Percentiles rank a stretch among this genome's conserved stretches.
These are phyloP conservation scores for Diachrysia chrysitis DNA, from an alignment of 2,888 invertebrate species.

Conservation along the genomic window DNA sequence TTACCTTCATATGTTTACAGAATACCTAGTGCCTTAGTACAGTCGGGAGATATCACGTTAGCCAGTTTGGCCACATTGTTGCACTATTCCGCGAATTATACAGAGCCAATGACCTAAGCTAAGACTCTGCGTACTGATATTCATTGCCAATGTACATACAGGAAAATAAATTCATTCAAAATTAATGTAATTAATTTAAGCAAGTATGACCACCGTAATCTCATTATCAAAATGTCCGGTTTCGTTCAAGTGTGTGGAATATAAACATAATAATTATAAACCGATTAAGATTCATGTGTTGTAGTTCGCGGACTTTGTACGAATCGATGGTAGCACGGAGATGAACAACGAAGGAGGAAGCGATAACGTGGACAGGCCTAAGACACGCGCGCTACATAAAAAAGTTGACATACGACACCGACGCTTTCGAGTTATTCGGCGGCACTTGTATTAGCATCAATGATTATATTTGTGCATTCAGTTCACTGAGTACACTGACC, in stretches of 20 bases:
- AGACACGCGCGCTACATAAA: constrained; percentile 61
- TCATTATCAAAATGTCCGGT: constrained; percentile 58
- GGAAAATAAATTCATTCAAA: constrained; percentile 66
- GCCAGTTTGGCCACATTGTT: constrained; percentile 52
- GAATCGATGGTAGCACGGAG: constrained; percentile 40
- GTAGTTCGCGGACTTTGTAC: constrained; percentile 57
- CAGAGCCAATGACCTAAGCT: constrained; percentile 66
- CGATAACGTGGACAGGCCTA: constrained; percentile 29
- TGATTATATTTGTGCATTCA: constrained; percentile 40
- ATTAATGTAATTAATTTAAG: constrained; percentile 63
- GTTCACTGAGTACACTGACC: constrained; percentile 10
- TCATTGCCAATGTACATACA: constrained; percentile 66
- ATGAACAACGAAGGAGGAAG: constrained; percentile 69
- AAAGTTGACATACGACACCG: constrained; percentile 44
- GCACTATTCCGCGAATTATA: constrained; percentile 65
- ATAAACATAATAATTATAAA: constrained; percentile 57
- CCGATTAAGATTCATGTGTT: constrained; percentile 62
- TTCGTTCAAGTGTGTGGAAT: constrained; percentile 60
- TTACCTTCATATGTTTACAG: constrained; percentile 72
- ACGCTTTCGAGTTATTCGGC: constrained; percentile 35
- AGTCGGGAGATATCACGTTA: constrained; percentile 57
- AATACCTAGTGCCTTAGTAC: constrained; percentile 73
- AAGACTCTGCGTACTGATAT: constrained; percentile 36
- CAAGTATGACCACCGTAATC: constrained; percentile 37
- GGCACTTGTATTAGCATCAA: constrained; percentile 51